Percentiles rank a stretch among this genome's conserved stretches.
Conservation (phyloP, 1,140 invertebrate genomes). For the Phortica variegata region DNA sequence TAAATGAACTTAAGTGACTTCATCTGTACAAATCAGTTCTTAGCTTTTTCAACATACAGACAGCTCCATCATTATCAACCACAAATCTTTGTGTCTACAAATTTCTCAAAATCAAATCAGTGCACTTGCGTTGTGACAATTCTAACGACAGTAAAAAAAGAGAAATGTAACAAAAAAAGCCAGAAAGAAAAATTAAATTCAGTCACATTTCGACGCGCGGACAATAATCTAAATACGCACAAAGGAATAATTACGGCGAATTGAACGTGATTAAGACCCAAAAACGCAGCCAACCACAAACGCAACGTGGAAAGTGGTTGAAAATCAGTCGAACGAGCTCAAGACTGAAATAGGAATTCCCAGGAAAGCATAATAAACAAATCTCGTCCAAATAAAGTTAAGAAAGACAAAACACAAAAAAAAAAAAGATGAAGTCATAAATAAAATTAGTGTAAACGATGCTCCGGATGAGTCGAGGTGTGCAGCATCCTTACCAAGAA, state of each 20-base stretch:
- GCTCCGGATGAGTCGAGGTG: constrained; percentile 10
- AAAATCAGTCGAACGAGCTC: not conserved
- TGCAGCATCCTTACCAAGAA: not conserved
- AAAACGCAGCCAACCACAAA: not conserved
- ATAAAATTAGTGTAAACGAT: constrained; percentile 43
- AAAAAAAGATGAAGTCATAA: constrained; percentile 51
- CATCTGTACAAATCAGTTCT: too few species aligned
- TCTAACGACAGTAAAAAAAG: too few species aligned
- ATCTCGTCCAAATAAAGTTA: not conserved
- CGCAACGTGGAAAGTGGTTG: constrained; percentile 1
- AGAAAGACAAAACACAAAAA: constrained; percentile 44
- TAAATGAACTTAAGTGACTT: too few species aligned
- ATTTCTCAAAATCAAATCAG: too few species aligned
- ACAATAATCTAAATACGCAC: constrained; percentile 33
- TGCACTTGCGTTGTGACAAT: too few species aligned
- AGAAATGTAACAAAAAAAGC: too few species aligned
- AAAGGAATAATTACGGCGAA: constrained; percentile 44
- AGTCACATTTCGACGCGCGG: constrained; percentile 46
- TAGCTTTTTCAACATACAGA: too few species aligned
- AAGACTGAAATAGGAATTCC: constrained; percentile 48
- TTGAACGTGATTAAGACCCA: constrained; percentile 47
- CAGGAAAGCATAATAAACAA: constrained; percentile 28
- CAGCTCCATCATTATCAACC: too few species aligned
- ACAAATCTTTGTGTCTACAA: too few species aligned
- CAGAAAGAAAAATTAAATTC: constrained; percentile 47